Evolutionary conservation across 2,797 vertebrate species (phyloP).

Genomic region (Semaprochilodus insignis): DNA sequence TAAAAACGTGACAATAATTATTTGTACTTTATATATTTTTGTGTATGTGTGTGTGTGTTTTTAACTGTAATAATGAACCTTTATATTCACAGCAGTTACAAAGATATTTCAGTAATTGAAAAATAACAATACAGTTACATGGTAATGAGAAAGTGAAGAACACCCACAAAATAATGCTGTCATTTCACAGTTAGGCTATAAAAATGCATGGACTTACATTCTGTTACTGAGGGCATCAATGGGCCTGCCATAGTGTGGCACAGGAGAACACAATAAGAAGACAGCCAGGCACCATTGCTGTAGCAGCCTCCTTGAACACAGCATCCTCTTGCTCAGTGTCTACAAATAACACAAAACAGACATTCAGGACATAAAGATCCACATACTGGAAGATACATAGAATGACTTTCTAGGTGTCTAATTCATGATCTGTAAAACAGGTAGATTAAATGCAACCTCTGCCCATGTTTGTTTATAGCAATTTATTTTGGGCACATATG

Average conservation of each 20-base stretch:
- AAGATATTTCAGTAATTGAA: no score
- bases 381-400: neutral
- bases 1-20: neutral
- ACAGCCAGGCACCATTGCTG: slow-evolving; percentile 89
- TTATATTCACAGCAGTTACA: no score
- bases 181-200: neutral
- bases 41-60: neutral
- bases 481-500: slow-evolving; percentile 25
- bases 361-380: slow-evolving; percentile 21
- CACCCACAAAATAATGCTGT: no score
- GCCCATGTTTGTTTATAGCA: slow-evolving; percentile 1
- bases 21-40: no score
- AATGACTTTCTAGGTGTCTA: neutral
- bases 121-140: no score
- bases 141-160: no score
- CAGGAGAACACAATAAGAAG: slow-evolving; percentile 90
- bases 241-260: slow-evolving; percentile 85
- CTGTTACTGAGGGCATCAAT: slow-evolving; percentile 87
- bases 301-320: slow-evolving; percentile 83
- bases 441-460: slow-evolving; percentile 24
- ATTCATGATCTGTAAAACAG: slow-evolving; percentile 30
- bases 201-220: slow-evolving; percentile 81
- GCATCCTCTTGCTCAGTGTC: slow-evolving; percentile 71
- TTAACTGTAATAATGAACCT: no score
- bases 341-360: slow-evolving; percentile 60